Conservation (phyloP, 2,797 vertebrate species). For the Acomys russatus region DNA sequence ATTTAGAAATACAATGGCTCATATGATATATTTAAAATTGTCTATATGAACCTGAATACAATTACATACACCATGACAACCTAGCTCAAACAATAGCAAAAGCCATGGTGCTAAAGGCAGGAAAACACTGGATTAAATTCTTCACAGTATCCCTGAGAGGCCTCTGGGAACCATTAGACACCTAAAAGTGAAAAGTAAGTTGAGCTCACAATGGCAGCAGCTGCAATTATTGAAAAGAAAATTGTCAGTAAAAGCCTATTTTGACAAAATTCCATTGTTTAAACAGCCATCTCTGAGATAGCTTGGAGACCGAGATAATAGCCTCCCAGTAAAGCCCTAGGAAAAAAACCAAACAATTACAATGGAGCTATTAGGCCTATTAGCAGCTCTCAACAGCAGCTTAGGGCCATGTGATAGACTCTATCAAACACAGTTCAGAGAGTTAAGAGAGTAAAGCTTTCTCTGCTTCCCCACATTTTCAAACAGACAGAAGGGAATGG, state of each 20-base stretch:
- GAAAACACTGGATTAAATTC: not conserved
- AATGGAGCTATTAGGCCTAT: conserved; percentile 41
- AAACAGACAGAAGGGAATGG: not conserved
- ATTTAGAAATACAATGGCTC: not conserved
- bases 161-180: not conserved
- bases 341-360: conserved; percentile 36
- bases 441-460: not conserved
- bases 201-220: not conserved
- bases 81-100: not conserved
- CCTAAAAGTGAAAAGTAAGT: conserved; percentile 53
- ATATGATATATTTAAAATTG: not conserved
- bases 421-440: conserved; percentile 54
- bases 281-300: conserved; percentile 15
- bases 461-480: not conserved
- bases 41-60: not conserved
- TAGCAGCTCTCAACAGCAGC: conserved; percentile 4
- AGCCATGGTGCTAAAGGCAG: not conserved
- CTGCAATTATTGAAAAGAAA: conserved; percentile 58
- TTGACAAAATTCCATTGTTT: conserved; percentile 67
- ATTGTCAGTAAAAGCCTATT: conserved; percentile 64
- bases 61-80: not conserved
- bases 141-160: conserved; percentile 22
- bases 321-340: not conserved
- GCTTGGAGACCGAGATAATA: conserved; percentile 9
- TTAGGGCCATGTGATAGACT: not conserved